phyloP scores from a whole-genome alignment of 1,140 invertebrate species.

The Nephotettix cincticeps region DNA sequence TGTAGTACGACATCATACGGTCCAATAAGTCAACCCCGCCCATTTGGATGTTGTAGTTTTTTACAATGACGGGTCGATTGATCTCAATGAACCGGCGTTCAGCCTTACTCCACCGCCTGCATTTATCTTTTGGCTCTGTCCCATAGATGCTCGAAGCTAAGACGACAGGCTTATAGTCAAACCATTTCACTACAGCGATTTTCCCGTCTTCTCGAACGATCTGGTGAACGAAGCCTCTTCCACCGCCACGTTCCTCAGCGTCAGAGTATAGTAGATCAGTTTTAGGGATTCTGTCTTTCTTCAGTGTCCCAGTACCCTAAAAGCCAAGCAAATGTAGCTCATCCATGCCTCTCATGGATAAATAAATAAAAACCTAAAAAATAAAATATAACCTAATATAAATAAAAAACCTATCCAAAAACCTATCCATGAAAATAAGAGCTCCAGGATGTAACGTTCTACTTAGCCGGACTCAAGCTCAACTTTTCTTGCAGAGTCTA shows the following conservation, averaged over 20 bases:
- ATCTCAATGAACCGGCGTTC: too few species aligned
- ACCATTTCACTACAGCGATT: constrained; percentile 8
- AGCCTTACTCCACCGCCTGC: too few species aligned
- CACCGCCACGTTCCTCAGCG: too few species aligned
- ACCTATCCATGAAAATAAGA: constrained; percentile 5
- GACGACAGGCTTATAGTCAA: constrained; percentile 15
- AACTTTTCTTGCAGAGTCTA: neutral
- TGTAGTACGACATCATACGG: too few species aligned
- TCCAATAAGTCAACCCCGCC: too few species aligned
- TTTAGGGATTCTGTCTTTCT: neutral
- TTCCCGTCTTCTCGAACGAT: neutral
- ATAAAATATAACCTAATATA: too few species aligned
- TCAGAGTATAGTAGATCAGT: neutral
- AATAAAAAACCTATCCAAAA: too few species aligned
- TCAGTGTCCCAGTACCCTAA: constrained; percentile 12
- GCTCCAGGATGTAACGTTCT: neutral
- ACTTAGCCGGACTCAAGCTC: neutral
- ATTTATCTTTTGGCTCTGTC: too few species aligned
- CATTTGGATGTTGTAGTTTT: too few species aligned
- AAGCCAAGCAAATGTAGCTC: neutral
- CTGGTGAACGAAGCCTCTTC: too few species aligned
- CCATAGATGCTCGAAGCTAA: constrained; percentile 12
- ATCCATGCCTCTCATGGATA: neutral
- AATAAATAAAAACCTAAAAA: too few species aligned
- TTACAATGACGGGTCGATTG: too few species aligned